Percentiles rank a stretch among this genome's conserved stretches.
phyloP scores from a whole-genome alignment of 1,140 invertebrate genomes.

The Saxidomus purpurata region DNA sequence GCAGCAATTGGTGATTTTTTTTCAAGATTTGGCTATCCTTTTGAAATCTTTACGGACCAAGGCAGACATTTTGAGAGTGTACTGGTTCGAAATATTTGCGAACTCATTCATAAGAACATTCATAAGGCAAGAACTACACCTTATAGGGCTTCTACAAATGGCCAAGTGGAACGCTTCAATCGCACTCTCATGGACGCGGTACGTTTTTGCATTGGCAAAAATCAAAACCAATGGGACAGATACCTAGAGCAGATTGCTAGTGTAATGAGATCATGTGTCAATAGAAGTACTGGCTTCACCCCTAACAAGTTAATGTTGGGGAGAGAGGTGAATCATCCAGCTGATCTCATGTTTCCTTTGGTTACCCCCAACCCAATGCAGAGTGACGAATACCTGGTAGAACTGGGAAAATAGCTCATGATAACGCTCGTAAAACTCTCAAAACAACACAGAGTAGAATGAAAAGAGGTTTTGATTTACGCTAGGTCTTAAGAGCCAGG shows the following conservation, averaged over 20 bases:
- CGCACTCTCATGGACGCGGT: conserved; percentile 19
- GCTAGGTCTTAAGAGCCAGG: background rate
- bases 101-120: conserved; percentile 55
- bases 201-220: background rate
- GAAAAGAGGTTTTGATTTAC: background rate
- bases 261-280: conserved; percentile 68
- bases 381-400: background rate
- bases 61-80: conserved; percentile 67
- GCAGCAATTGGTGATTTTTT: conserved; percentile 56
- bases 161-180: conserved; percentile 79
- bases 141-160: conserved; percentile 80
- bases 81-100: conserved; percentile 58
- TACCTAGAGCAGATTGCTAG: conserved; percentile 70
- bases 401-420: background rate
- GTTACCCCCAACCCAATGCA: too few relatives aligned
- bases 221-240: conserved; percentile 70
- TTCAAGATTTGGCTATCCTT: conserved; percentile 67
- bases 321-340: conserved; percentile 38
- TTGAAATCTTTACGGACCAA: conserved; percentile 65
- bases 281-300: conserved; percentile 66
- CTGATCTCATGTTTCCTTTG: conserved; percentile 14
- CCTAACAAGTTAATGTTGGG: conserved; percentile 74
- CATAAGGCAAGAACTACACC: conserved; percentile 72
- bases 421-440: background rate
- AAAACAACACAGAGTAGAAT: background rate